A percentile compares a stretch with the other conserved stretches of the same genome.
Conservation (phyloP, 2,888 invertebrate species). For the Campoplex nolae region DNA sequence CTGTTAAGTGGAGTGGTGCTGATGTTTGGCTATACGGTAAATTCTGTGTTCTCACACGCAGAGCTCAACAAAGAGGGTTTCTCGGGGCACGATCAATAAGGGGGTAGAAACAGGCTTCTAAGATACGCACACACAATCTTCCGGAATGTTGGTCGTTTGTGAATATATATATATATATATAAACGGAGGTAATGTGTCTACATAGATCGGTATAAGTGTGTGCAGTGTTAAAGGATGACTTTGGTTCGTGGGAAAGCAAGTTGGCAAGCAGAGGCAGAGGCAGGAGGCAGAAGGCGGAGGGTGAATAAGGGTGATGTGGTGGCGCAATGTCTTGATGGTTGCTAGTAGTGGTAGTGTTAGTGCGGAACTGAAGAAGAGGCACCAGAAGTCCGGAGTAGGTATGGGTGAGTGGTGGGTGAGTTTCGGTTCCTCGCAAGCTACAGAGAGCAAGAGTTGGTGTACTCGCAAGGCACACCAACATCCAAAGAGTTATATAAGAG, state of each 20-base stretch:
- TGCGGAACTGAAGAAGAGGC: slow-evolving; percentile 38
- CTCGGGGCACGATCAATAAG: slow-evolving; percentile 81
- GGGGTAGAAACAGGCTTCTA: slow-evolving; percentile 69
- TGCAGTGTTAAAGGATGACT: slow-evolving; percentile 79
- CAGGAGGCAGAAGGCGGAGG: slow-evolving; percentile 4
- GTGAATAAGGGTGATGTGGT: slow-evolving; percentile 15
- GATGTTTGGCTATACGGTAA: slow-evolving; percentile 49
- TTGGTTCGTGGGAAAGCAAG: slow-evolving; percentile 79
- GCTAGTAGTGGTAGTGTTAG: slow-evolving; percentile 45
- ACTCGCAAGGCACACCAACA: not conserved
- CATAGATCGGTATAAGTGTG: slow-evolving; percentile 73
- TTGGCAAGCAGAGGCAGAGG: slow-evolving; percentile 72
- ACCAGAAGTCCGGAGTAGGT: slow-evolving; percentile 42
- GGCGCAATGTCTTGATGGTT: slow-evolving; percentile 36
- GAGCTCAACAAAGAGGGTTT: slow-evolving; percentile 78
- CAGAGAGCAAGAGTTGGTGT: slow-evolving; percentile 12
- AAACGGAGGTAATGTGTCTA: slow-evolving; percentile 64
- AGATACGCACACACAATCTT: slow-evolving; percentile 49
- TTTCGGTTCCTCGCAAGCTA: slow-evolving; percentile 32
- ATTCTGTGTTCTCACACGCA: slow-evolving; percentile 58
- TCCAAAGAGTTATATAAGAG: slow-evolving; percentile 12
- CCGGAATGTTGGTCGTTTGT: slow-evolving; percentile 64
- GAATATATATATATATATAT: not conserved
- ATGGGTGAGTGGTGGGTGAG: slow-evolving; percentile 12
- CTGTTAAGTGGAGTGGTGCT: slow-evolving; percentile 14